A percentile compares a stretch with the other conserved stretches of the same genome.
Evolutionary conservation across 2,888 invertebrate species (phyloP).

Genomic region (Lycia hirtaria): DNA sequence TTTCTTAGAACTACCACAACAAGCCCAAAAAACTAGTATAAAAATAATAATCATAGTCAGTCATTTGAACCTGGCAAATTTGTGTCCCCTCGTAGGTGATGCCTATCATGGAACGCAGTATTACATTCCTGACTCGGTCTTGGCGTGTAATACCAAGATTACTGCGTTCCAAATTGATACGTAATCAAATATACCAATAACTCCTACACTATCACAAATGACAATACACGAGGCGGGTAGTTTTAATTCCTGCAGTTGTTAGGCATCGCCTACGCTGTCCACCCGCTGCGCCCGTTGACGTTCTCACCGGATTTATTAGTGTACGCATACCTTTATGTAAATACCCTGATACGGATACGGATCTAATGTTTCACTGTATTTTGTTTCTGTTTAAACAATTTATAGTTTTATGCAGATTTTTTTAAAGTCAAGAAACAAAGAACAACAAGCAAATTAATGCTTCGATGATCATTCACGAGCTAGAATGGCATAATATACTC

Average conservation of each 20-base stretch:
- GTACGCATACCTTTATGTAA: slow-evolving; percentile 29
- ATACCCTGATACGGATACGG: slow-evolving; percentile 23
- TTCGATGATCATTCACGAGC: no score
- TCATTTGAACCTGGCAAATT: no score
- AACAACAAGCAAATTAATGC: no score
- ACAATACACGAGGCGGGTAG: slow-evolving; percentile 29
- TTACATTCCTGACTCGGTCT: no score
- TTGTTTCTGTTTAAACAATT: not conserved
- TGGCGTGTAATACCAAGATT: no score
- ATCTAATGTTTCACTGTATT: slow-evolving; percentile 19
- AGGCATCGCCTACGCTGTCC: slow-evolving; percentile 35
- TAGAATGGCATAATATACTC: no score
- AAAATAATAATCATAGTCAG: no score
- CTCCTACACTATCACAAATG: slow-evolving; percentile 28
- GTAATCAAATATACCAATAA: not conserved
- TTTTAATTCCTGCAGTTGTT: slow-evolving; percentile 28
- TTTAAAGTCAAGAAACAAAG: not conserved
- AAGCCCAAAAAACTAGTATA: no score
- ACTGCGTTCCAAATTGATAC: not conserved
- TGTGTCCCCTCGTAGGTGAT: no score
- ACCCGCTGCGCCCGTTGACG: slow-evolving; percentile 38
- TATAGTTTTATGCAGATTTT: not conserved
- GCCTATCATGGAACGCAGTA: no score
- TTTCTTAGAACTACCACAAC: no score
- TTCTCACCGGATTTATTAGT: slow-evolving; percentile 32